These are phyloP conservation scores for Tarsius wallacei DNA, from an alignment of 2,797 vertebrate species.

Conservation along the genomic window DNA sequence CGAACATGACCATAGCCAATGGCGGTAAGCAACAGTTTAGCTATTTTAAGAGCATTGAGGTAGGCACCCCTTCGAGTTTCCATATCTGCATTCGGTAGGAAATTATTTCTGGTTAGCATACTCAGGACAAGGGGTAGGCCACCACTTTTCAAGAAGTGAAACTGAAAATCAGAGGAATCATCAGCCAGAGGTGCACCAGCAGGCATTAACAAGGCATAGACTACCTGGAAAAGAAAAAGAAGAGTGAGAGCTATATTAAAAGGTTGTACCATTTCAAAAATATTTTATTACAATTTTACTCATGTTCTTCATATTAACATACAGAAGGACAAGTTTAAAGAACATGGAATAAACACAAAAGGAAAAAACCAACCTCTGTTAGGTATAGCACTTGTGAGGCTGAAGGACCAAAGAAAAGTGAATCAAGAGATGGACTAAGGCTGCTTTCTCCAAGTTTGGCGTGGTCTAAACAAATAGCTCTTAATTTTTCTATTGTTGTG, in stretches of 20 bases:
- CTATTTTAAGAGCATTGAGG: slow-evolving; percentile 99
- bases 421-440: slow-evolving; percentile 98
- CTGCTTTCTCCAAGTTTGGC: slow-evolving; percentile 99
- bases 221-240: slow-evolving; percentile 93
- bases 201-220: slow-evolving; percentile 99
- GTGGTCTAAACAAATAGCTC: slow-evolving; percentile 98
- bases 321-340: slow-evolving; percentile 55
- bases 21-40: slow-evolving; percentile 97
- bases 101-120: slow-evolving; percentile 99
- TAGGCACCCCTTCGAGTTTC: slow-evolving; percentile 99
- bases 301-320: neutral
- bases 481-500: slow-evolving; percentile 98
- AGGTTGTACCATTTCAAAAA: slow-evolving; percentile 11
- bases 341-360: neutral
- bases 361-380: slow-evolving; percentile 95
- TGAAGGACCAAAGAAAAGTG: slow-evolving; percentile 98
- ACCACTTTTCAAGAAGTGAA: slow-evolving; percentile 99
- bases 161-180: slow-evolving; percentile 99
- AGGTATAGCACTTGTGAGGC: slow-evolving; percentile 99
- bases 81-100: slow-evolving; percentile 98
- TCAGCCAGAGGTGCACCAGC: slow-evolving; percentile 98
- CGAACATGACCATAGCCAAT: slow-evolving; percentile 99
- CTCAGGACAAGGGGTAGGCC: slow-evolving; percentile 98
- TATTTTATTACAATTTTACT: neutral
- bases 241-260: slow-evolving; percentile 21